Percentiles rank a stretch among this genome's conserved stretches.
Evolutionary conservation across 2,113 vertebrate genomes (phyloP).

Genomic region (Myotis brandtii): DNA sequence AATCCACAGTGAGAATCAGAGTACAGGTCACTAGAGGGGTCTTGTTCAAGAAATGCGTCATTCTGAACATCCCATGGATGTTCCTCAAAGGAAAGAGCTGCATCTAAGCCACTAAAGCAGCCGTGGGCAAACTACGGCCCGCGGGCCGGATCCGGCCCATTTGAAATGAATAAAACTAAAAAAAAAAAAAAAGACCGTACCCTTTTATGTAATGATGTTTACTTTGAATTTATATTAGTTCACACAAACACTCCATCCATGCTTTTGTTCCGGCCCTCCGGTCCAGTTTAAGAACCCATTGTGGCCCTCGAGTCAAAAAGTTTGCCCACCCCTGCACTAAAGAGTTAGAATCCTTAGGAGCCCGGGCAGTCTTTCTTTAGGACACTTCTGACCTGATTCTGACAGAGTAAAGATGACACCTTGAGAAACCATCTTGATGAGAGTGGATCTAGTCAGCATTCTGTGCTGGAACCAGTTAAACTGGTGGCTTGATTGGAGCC

Average conservation of each 20-base stretch:
- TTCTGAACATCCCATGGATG: background rate
- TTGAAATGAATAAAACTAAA: too few relatives aligned
- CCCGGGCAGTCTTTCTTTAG: background rate
- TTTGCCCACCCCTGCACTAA: too few relatives aligned
- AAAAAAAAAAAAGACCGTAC: too few relatives aligned
- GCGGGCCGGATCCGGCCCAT: too few relatives aligned
- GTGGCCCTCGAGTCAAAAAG: too few relatives aligned
- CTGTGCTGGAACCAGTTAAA: background rate
- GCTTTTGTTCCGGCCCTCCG: too few relatives aligned
- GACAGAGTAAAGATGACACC: background rate
- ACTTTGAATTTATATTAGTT: too few relatives aligned
- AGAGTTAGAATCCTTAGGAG: background rate
- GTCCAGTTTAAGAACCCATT: too few relatives aligned
- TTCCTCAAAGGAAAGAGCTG: background rate
- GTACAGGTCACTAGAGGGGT: background rate
- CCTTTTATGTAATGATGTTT: too few relatives aligned
- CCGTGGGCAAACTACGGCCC: too few relatives aligned
- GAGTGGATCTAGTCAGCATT: background rate
- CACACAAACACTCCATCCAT: too few relatives aligned
- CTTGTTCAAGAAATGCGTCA: background rate
- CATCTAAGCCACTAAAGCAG: background rate
- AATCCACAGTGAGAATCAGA: background rate
- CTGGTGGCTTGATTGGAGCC: background rate
- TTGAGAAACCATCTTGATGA: conserved; percentile 18
- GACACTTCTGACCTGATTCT: background rate